Evolutionary conservation across 2,888 invertebrate genomes (phyloP), one percentile per base, ranked within the genome.

Genomic region (Synanthedon formicaeformis): DNA sequence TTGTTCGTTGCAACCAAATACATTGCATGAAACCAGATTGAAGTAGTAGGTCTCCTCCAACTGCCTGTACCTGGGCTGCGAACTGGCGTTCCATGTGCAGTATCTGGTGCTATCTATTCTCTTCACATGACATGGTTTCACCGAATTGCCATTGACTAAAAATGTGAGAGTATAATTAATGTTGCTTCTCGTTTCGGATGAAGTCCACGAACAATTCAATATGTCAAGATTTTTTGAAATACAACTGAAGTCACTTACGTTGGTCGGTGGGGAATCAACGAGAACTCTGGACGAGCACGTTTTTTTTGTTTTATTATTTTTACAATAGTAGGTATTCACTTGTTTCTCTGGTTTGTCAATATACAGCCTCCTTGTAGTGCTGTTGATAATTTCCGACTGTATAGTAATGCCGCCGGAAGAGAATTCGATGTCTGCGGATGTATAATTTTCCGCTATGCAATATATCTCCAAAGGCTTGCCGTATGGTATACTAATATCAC

Each of bases 161-260:
- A 77, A 81, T 51, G 73, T 71, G 40, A 85, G 55, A 16, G 63
- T 61, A 56, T 78, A 81, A 51, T 69, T 71, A 40, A 75, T 71
- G 41, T 59, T 62, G 58, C 73, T 76, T 41, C 55, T 91, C 80
- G 84, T 58, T 2, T 66, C 65, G 1, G 91, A 90, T 50, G 88
- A 83, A 0, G 88, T 90, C 92, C 95, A 96, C 1, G 90, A 88
- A 69, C 96, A 96, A 12, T 90, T 92, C 60, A 96, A 79, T 62
- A 90, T 90, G 52, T 92, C 90, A 81, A 93, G 92, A 71, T 96
- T 94, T 58, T 89, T 82, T 11, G 94, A 92, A 51, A 91, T 78
- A 68, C 96, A 96, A 27, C 81, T 80, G 65, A 96, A 95, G 71
- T 94, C 91, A 8, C 81, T 75, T 2, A 94, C 92, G 60, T 88